Percentiles rank a stretch among this genome's conserved stretches.
Evolutionary conservation across 2,113 vertebrate genomes (phyloP).

Genomic region (Danio rerio): GRCz12tu NC_133197.1:341001-341500

Average conservation of each 20-base stretch:
- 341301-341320: too few relatives aligned
- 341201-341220: not conserved
- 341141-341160: not conserved
- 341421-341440: conserved; percentile 80
- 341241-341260: conserved; percentile 26
- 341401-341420: conserved; percentile 79
- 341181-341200: conserved; percentile 5
- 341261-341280: conserved; percentile 35
- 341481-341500: too few relatives aligned
- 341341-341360: conserved; percentile 69
- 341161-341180: not conserved
- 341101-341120: too few relatives aligned
- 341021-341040: too few relatives aligned
- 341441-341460: not conserved
- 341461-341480: too few relatives aligned
- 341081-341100: too few relatives aligned
- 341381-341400: conserved; percentile 78
- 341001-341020: too few relatives aligned
- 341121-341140: not conserved
- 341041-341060: too few relatives aligned
- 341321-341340: too few relatives aligned
- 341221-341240: conserved; percentile 4
- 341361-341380: conserved; percentile 74
- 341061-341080: too few relatives aligned
- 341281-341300: too few relatives aligned